These are phyloP conservation scores for Pseudomyrmex flavicornis DNA, from an alignment of 1,140 invertebrate species.

Conservation along the genomic window DNA sequence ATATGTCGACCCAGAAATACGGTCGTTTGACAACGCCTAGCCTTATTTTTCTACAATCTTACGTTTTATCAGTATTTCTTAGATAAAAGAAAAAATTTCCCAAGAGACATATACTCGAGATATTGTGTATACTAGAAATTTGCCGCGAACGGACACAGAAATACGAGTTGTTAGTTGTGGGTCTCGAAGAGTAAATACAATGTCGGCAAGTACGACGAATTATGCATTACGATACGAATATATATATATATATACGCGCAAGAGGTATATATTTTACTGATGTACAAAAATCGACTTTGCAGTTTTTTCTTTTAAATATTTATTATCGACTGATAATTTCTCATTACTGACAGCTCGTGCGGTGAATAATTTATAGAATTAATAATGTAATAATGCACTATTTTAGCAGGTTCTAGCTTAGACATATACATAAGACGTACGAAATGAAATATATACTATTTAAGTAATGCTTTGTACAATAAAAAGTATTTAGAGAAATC, in stretches of 20 bases:
- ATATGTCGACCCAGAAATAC: slow-evolving; percentile 42
- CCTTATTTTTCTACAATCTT: slow-evolving; percentile 84
- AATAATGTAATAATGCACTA: slow-evolving; percentile 71
- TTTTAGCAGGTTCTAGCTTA: slow-evolving; percentile 75
- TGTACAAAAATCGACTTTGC: too few relatives aligned
- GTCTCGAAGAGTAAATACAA: slow-evolving; percentile 7
- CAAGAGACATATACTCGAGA: slow-evolving; percentile 54
- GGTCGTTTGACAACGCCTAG: slow-evolving; percentile 77
- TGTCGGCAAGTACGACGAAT: background rate
- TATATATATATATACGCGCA: too few relatives aligned
- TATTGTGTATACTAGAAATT: slow-evolving; percentile 65
- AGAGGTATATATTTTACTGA: background rate
- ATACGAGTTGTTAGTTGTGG: slow-evolving; percentile 64
- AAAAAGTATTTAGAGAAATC: slow-evolving; percentile 81
- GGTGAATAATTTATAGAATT: slow-evolving; percentile 73
- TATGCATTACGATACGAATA: background rate
- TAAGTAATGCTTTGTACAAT: slow-evolving; percentile 84
- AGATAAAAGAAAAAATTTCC: slow-evolving; percentile 64
- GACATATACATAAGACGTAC: slow-evolving; percentile 65
- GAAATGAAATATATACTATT: slow-evolving; percentile 79
- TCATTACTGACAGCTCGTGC: slow-evolving; percentile 67
- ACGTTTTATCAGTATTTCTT: slow-evolving; percentile 81
- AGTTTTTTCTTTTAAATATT: slow-evolving; percentile 19
- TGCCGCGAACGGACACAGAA: slow-evolving; percentile 51
- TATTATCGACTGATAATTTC: slow-evolving; percentile 28